Evolutionary conservation across 2,113 vertebrate species (phyloP), one percentile per base, ranked within the genome.

Genomic region (Euleptes europaea): DNA sequence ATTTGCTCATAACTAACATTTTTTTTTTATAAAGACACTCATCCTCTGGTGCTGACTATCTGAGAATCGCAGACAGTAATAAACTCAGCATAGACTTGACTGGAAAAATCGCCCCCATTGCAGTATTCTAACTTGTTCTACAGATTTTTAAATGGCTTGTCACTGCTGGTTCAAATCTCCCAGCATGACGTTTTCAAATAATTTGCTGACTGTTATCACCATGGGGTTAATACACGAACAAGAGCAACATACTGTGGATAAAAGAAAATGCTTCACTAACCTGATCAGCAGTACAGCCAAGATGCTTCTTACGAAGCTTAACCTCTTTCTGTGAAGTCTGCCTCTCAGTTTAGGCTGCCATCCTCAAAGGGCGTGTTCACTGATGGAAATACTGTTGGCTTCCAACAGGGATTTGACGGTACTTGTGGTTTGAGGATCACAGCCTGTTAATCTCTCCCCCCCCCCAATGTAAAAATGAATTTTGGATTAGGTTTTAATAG

Each of bases 121-220:
- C 85, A 49, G 77, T 51, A 82, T 77, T 88, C 65, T 38, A 76
- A 63, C 78, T 70, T 76, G 83, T 81, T 82, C 78, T n/a, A 82
- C 73, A 85, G 51, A 75, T 84, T 84, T 88, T 33, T 72, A 60
- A 88, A 88, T 78, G 75, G 54, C 78, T 85, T 88, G 87, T 85
- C 87, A 82, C 54, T n/a, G 66, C 83, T 77, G 71, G 83, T 77
- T 80, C 78, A 85, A 81, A 82, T 88, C 65, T 84, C 78, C 63
- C 83, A 88, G 78, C 28, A 70, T 78, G 78, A 82, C 49, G 47
- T 78, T 85, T 77, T 82, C 82, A 84, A 82, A 81, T 82, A 88
- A 84, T 82, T 67, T 77, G 82, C 78, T 84, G 87, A 85, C 78
- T 84, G 78, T 72, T 85, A 85, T 57, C 87, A 81, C 72, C 66